Conservation (phyloP, 2,797 vertebrate species). For the Gymnoscopelus braueri region DNA sequence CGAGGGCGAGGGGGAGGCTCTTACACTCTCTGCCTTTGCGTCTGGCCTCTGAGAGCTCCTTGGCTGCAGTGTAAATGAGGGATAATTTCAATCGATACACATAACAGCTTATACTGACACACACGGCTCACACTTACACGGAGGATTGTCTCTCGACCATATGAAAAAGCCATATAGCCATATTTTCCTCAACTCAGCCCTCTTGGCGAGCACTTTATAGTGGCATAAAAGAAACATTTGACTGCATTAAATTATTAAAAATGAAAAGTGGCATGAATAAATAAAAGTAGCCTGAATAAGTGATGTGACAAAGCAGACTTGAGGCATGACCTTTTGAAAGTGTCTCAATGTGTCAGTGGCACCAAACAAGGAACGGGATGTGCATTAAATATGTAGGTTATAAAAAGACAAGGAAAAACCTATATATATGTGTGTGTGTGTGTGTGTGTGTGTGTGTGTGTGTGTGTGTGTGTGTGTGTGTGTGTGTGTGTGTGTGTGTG, state of each 20-base stretch:
- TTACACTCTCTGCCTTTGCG: slow-evolving; percentile 48
- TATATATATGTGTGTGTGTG: too few relatives aligned
- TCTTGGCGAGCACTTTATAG: slow-evolving; percentile 67
- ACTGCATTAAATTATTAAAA: slow-evolving; percentile 77
- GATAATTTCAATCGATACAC: slow-evolving; percentile 69
- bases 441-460: too few relatives aligned
- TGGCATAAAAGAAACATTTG: slow-evolving; percentile 74
- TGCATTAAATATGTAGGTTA: slow-evolving; percentile 29
- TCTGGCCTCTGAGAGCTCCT: slow-evolving; percentile 61
- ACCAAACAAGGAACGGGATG: slow-evolving; percentile 27
- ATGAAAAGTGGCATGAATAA: slow-evolving; percentile 82
- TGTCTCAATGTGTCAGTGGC: slow-evolving; percentile 64
- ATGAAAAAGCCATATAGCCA: slow-evolving; percentile 45
- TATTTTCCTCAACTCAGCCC: slow-evolving; percentile 55
- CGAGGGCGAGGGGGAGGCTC: slow-evolving; percentile 66
- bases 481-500: too few relatives aligned
- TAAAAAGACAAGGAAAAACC: neutral
- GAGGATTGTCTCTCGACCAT: slow-evolving; percentile 29
- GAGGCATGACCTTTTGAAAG: slow-evolving; percentile 76
- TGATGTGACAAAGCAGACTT: slow-evolving; percentile 75
- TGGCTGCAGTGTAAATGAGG: slow-evolving; percentile 50
- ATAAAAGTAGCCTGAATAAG: slow-evolving; percentile 77
- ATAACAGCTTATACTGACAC: slow-evolving; percentile 62
- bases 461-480: too few relatives aligned
- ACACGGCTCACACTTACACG: slow-evolving; percentile 54